These are phyloP conservation scores for Pandemis heparana DNA, from an alignment of 2,888 invertebrate species.

Conservation along the genomic window DNA sequence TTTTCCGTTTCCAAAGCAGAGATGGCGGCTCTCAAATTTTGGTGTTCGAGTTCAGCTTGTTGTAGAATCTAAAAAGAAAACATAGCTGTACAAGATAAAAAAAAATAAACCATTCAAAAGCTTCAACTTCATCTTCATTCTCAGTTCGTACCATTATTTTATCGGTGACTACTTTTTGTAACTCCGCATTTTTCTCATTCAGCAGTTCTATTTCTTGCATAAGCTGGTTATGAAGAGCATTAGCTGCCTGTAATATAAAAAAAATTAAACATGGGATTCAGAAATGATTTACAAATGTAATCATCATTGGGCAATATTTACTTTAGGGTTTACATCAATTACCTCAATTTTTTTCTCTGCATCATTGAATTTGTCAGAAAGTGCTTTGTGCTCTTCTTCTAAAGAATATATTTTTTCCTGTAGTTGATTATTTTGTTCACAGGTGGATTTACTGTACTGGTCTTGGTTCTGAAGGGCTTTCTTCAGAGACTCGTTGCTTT, in stretches of 20 bases:
- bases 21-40: slow-evolving; percentile 47
- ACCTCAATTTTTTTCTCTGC: slow-evolving; percentile 50
- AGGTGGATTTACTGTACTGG: slow-evolving; percentile 51
- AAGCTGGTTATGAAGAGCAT: slow-evolving; percentile 42
- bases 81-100: no score
- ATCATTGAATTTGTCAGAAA: slow-evolving; percentile 36
- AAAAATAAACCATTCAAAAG: no score
- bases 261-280: neutral
- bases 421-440: slow-evolving; percentile 52
- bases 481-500: slow-evolving; percentile 53
- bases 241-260: slow-evolving; percentile 45
- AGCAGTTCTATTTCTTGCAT: slow-evolving; percentile 43
- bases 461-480: slow-evolving; percentile 57
- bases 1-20: slow-evolving; percentile 47
- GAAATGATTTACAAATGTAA: neutral
- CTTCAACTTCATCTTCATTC: neutral
- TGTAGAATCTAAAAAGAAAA: slow-evolving; percentile 46
- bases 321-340: neutral
- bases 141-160: slow-evolving; percentile 49
- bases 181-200: slow-evolving; percentile 43
- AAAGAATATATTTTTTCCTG: slow-evolving; percentile 52
- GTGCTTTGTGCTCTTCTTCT: slow-evolving; percentile 48
- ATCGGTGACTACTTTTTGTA: slow-evolving; percentile 43
- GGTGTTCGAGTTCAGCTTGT: slow-evolving; percentile 45
- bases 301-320: neutral